Evolutionary conservation across 2,797 vertebrate genomes (phyloP).

Genomic region (Melanogrammus aeglefinus): DNA sequence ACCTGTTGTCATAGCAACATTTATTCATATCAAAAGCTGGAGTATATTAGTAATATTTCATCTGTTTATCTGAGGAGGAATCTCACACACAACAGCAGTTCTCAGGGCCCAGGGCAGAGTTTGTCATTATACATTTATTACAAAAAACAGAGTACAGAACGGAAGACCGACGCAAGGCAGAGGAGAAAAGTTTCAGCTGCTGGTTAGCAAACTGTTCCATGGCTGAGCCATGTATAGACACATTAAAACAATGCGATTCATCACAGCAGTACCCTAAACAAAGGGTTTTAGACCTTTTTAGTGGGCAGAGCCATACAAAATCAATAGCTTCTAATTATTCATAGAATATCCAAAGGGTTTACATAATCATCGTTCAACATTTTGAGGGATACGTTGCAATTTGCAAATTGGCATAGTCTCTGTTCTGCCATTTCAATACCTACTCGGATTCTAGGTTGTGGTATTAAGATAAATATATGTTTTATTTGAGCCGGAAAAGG

Average conservation of each 20-base stretch:
- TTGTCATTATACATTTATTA: neutral
- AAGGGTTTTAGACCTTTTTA: neutral
- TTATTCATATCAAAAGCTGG: neutral
- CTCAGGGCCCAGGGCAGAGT: neutral
- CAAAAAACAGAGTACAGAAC: neutral
- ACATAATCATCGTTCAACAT: too few relatives aligned
- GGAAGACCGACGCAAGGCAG: neutral
- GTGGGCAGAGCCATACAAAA: neutral
- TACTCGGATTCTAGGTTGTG: too few relatives aligned
- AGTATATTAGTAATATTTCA: neutral
- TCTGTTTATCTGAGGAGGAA: neutral
- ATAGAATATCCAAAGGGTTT: too few relatives aligned
- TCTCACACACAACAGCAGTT: conserved; percentile 12
- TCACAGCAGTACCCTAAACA: neutral
- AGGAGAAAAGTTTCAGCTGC: neutral
- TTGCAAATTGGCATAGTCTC: too few relatives aligned
- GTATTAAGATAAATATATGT: too few relatives aligned
- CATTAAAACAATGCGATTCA: neutral
- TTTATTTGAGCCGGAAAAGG: too few relatives aligned
- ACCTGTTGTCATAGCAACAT: conserved; percentile 1
- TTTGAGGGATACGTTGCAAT: too few relatives aligned
- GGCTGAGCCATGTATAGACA: neutral
- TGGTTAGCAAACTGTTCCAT: neutral
- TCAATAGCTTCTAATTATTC: too few relatives aligned
- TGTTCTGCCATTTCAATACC: too few relatives aligned